Percentiles rank a stretch among this genome's conserved stretches.
Conservation (phyloP, 2,888 invertebrate genomes). For the Neocrepidodera transversa region DNA sequence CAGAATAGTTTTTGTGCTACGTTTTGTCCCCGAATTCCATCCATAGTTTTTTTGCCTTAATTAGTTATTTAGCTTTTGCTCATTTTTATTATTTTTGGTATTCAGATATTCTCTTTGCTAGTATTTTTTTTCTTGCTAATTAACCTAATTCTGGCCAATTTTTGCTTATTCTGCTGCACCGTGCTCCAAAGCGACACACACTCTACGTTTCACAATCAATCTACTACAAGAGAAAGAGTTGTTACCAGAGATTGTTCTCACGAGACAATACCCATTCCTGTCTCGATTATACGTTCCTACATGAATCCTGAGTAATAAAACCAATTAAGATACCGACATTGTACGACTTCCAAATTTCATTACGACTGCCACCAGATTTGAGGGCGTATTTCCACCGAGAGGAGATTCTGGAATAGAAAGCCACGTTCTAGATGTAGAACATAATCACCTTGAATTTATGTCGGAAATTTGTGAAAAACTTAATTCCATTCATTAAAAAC, state of each 20-base stretch:
- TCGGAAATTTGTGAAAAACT: conserved; percentile 5
- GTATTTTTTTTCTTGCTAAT: too few relatives aligned
- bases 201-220: conserved; percentile 18
- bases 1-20: too few relatives aligned
- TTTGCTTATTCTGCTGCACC: not conserved
- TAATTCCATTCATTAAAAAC: conserved; percentile 4
- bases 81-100: too few relatives aligned
- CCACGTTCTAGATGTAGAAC: conserved; percentile 1
- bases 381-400: conserved; percentile 35
- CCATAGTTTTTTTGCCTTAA: too few relatives aligned
- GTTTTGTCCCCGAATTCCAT: too few relatives aligned
- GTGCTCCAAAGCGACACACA: conserved; percentile 5
- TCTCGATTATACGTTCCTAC: conserved; percentile 36
- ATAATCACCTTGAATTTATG: conserved; percentile 2
- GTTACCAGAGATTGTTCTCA: conserved; percentile 29
- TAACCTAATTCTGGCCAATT: not conserved
- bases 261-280: conserved; percentile 35
- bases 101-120: too few relatives aligned
- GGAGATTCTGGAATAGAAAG: conserved; percentile 4
- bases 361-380: conserved; percentile 36
- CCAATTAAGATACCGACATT: conserved; percentile 45
- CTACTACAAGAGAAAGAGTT: conserved; percentile 13
- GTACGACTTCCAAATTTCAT: conserved; percentile 46
- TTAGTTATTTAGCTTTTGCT: too few relatives aligned
- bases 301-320: conserved; percentile 42